Evolutionary conservation across 1,140 invertebrate species (phyloP).

Genomic region (Ephestia elutella): DNA sequence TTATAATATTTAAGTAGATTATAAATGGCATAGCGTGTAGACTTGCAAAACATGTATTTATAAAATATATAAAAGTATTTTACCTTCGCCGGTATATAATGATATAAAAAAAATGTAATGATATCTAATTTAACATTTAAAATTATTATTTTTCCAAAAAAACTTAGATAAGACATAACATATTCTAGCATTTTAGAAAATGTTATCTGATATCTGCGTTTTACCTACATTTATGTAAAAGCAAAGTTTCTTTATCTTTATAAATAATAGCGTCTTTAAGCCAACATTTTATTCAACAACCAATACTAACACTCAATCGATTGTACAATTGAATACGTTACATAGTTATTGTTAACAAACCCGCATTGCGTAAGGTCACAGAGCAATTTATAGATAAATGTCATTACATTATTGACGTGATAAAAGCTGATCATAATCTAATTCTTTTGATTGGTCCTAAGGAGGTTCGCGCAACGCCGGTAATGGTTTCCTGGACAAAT

Average conservation of each 20-base stretch:
- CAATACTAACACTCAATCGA: neutral
- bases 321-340: constrained; percentile 21
- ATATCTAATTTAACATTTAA: too few relatives aligned
- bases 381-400: constrained; percentile 49
- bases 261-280: neutral
- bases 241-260: too few relatives aligned
- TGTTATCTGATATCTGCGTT: neutral
- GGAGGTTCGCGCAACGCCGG: constrained; percentile 6
- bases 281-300: neutral
- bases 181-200: neutral
- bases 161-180: too few relatives aligned
- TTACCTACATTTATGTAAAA: neutral
- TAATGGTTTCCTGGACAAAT: constrained; percentile 16
- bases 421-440: constrained; percentile 29
- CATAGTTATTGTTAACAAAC: constrained; percentile 48
- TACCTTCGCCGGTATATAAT: too few relatives aligned
- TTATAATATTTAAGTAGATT: too few relatives aligned
- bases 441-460: constrained; percentile 14
- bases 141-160: too few relatives aligned
- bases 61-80: too few relatives aligned
- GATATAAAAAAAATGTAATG: too few relatives aligned
- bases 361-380: constrained; percentile 52
- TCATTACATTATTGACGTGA: constrained; percentile 48
- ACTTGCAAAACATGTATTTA: too few relatives aligned
- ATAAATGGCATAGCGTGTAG: too few relatives aligned